Percentiles rank a stretch among this genome's conserved stretches.
Evolutionary conservation across 2,888 invertebrate genomes (phyloP).

Genomic region (Pyralis farinalis): DNA sequence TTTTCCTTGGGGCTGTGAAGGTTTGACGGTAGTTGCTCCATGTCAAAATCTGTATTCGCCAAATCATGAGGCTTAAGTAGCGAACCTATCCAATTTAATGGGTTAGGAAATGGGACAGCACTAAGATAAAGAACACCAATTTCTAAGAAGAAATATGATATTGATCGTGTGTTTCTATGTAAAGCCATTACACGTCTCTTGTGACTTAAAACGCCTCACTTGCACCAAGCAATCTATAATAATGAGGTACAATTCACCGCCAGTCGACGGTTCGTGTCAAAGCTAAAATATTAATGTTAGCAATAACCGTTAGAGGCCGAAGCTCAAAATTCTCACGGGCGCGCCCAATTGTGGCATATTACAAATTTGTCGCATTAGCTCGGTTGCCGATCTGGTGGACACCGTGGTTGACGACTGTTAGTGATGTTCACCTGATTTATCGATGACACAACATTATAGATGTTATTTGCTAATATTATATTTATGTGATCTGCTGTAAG

Average conservation of each 20-base stretch:
- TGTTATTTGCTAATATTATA: too few relatives aligned
- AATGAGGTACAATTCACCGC: slow-evolving; percentile 42
- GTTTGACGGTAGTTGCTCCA: too few relatives aligned
- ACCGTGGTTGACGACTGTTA: background rate
- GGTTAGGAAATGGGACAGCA: too few relatives aligned
- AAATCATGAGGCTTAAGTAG: too few relatives aligned
- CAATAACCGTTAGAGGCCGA: slow-evolving; percentile 55
- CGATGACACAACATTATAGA: too few relatives aligned
- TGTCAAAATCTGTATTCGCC: too few relatives aligned
- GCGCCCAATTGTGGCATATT: slow-evolving; percentile 47
- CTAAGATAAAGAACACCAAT: too few relatives aligned
- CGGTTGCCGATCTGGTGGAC: background rate
- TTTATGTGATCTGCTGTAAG: too few relatives aligned
- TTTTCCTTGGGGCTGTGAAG: too few relatives aligned
- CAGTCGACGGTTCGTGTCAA: slow-evolving; percentile 61
- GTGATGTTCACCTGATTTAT: background rate
- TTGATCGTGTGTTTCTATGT: too few relatives aligned
- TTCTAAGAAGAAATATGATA: too few relatives aligned
- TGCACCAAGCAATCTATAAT: slow-evolving; percentile 56
- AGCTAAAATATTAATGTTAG: slow-evolving; percentile 55
- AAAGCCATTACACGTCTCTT: slow-evolving; percentile 15
- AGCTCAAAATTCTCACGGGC: slow-evolving; percentile 55
- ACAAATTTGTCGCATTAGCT: slow-evolving; percentile 64
- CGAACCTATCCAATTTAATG: too few relatives aligned
- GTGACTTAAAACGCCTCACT: slow-evolving; percentile 29